Percentiles rank a stretch among this genome's conserved stretches.
Evolutionary conservation across 1,140 invertebrate genomes (phyloP).

Genomic region (Neodiprion fabricii): DNA sequence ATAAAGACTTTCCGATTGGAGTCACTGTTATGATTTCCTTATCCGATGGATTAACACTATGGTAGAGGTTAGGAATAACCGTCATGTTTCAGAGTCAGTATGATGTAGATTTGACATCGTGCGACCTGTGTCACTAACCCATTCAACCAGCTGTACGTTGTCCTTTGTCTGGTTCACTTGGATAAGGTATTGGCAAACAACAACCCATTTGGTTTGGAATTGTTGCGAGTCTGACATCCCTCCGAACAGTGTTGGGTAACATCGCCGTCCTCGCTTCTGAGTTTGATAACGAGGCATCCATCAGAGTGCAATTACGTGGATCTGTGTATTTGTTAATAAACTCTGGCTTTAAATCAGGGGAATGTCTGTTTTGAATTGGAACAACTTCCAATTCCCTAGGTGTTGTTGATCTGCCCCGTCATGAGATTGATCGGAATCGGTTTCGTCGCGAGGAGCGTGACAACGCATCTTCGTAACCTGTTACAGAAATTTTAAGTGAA

Average conservation of each 20-base stretch:
- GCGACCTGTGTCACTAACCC: not conserved
- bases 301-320: slow-evolving; percentile 3
- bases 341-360: not conserved
- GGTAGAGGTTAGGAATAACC: not conserved
- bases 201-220: not conserved
- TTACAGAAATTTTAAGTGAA: not conserved
- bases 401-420: not conserved
- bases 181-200: not conserved
- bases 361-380: not conserved
- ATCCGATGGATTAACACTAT: not conserved
- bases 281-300: not conserved
- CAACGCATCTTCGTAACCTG: not conserved
- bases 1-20: not conserved
- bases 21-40: not conserved
- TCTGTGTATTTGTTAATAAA: not conserved
- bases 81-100: not conserved
- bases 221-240: not conserved
- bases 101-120: not conserved
- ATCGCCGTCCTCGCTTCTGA: not conserved
- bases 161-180: not conserved
- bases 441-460: not conserved
- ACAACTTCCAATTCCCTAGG: not conserved
- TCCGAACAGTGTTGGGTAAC: not conserved
- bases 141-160: not conserved
- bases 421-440: not conserved